A percentile compares a stretch with the other conserved stretches of the same genome.
These are phyloP conservation scores for Phocides pigmalion DNA, from an alignment of 1,140 invertebrate genomes.

Conservation along the genomic window DNA sequence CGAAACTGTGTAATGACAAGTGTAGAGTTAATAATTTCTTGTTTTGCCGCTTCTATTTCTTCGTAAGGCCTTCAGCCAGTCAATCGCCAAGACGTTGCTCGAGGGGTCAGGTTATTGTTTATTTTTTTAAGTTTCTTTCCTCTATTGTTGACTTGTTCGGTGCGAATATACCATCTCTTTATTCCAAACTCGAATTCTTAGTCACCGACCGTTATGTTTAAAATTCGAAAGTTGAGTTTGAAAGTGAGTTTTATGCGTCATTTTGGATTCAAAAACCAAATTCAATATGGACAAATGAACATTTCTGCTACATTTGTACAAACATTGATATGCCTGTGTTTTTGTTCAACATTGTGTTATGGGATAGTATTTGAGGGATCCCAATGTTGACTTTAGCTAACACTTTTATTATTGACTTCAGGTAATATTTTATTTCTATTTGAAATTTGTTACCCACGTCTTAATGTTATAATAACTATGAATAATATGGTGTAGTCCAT, in stretches of 20 bases:
- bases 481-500: too few species aligned
- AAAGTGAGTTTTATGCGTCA: neutral
- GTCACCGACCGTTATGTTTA: slow-evolving; percentile 33
- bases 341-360: too few species aligned
- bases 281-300: too few species aligned
- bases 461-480: too few species aligned
- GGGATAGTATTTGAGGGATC: too few species aligned
- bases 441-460: too few species aligned
- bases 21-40: neutral
- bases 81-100: slow-evolving; percentile 57
- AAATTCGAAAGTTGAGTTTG: neutral
- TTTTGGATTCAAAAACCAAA: neutral
- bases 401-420: too few species aligned
- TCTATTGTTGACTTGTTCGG: slow-evolving; percentile 62
- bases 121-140: slow-evolving; percentile 58
- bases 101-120: slow-evolving; percentile 62
- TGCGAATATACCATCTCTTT: slow-evolving; percentile 52
- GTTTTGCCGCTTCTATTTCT: slow-evolving; percentile 32
- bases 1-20: too few species aligned
- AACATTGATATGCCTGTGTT: too few species aligned
- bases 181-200: slow-evolving; percentile 48
- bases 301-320: too few species aligned
- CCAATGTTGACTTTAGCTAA: too few species aligned
- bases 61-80: slow-evolving; percentile 40
- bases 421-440: too few species aligned